phyloP scores from a whole-genome alignment of 2,113 vertebrate genomes.

The Rhabdomys dilectus region DNA sequence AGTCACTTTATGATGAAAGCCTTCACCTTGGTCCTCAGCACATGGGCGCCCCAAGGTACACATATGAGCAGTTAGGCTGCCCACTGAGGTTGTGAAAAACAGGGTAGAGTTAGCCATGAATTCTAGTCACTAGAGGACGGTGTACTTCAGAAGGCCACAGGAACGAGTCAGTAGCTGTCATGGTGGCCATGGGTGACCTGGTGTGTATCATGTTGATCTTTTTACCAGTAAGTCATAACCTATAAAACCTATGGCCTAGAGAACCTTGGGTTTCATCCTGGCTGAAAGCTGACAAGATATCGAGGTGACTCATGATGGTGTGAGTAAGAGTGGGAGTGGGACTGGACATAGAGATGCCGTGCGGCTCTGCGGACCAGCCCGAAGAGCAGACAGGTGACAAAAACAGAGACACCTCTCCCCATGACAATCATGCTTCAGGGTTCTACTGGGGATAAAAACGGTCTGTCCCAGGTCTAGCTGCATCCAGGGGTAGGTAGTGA shows the following conservation, averaged over 20 bases:
- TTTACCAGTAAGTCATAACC: background rate
- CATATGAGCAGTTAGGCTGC: background rate
- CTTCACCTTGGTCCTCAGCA: background rate
- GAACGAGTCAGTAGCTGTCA: background rate
- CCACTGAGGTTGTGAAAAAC: background rate
- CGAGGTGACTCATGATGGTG: background rate
- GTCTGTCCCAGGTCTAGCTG: background rate
- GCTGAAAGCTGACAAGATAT: background rate
- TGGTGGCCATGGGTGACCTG: background rate
- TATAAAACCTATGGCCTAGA: background rate
- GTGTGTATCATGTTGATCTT: background rate
- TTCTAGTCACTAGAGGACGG: background rate
- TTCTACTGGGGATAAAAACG: background rate
- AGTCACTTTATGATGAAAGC: background rate
- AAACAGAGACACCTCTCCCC: background rate
- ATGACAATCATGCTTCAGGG: background rate
- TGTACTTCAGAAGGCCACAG: background rate
- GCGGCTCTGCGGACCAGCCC: rapidly evolving
- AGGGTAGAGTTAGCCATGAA: background rate
- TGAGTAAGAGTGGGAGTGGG: background rate
- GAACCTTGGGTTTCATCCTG: background rate
- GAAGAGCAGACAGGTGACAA: background rate
- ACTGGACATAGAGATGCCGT: background rate
- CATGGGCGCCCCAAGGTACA: background rate
- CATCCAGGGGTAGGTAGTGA: background rate